These are phyloP conservation scores for Tiaroga cobitis DNA, from an alignment of 2,797 vertebrate species.

Conservation along the genomic window DNA sequence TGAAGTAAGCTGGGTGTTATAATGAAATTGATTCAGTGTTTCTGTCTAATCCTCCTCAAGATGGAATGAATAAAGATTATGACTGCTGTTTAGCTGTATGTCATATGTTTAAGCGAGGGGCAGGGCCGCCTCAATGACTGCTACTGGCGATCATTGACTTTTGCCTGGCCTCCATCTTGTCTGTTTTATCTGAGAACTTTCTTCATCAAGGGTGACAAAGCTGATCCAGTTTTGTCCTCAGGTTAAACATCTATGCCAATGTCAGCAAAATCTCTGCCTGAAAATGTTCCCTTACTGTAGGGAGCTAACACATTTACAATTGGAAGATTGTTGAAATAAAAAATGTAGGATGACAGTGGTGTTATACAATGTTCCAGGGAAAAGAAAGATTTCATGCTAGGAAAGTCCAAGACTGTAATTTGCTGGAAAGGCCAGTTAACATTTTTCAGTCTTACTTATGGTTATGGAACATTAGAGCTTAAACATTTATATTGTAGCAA, in stretches of 20 bases:
- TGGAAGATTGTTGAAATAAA: not conserved
- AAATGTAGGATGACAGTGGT: not conserved
- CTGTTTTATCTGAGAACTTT: conserved; percentile 75
- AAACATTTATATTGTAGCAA: not conserved
- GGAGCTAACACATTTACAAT: not conserved
- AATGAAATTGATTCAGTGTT: conserved; percentile 49
- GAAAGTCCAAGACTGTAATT: not conserved
- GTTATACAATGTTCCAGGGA: not conserved
- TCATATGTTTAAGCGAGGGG: conserved; percentile 35
- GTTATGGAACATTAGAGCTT: not conserved
- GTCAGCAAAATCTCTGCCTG: conserved; percentile 47
- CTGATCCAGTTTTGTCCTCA: conserved; percentile 44
- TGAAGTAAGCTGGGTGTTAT: conserved; percentile 15
- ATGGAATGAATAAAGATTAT: conserved; percentile 60
- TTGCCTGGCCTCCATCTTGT: conserved; percentile 71
- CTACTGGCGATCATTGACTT: conserved; percentile 70
- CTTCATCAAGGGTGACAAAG: conserved; percentile 53
- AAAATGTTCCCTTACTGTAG: not conserved
- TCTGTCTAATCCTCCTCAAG: conserved; percentile 64
- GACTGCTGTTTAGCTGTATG: conserved; percentile 38
- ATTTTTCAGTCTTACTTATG: not conserved
- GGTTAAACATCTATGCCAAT: conserved; percentile 45
- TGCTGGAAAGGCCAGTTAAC: not conserved
- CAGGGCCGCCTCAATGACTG: conserved; percentile 63
- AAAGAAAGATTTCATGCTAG: not conserved